Base-by-base conservation (phyloP, 2,113 vertebrate genomes). In the Perca fluviatilis region DNA sequence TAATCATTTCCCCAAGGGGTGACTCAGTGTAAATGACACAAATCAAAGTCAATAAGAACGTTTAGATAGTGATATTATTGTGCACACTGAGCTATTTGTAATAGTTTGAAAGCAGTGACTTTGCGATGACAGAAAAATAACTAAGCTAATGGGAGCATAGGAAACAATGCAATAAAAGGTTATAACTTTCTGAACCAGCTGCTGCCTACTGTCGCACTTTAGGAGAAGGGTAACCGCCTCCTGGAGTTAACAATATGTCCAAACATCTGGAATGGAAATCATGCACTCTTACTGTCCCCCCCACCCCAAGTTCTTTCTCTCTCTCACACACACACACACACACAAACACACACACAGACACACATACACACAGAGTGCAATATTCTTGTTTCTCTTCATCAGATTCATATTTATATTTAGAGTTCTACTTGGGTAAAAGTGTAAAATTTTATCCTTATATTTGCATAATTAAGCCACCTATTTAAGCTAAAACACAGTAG, bases 181-280 rank as follows among this genome's bases (percentile, higher is more conserved):
- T 91, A 89, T 89, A 84, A 49, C 77, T 89, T 85, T 86, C 61
- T 58, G 68, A 60, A 85, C 67, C 88, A 90, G 87, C 86, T 90
- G 88, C 85, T 83, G 72, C 76, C 72, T 79, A 77, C 82, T 81
- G 86, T 82, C 58, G 74, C 87, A 90, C 87, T 92, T 83, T 58
- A 36, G 71, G 71, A 85, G 68, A 78, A 79, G 78, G 91, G 77
- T 80, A 74, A 89, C 62, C 23, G 50, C 91, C 89, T 92, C 92
- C 92, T 81, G 87, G 70, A 86, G 91, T 73, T 79, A 11, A 51
- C 92, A 95, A 89, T 93, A 93, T 94, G 94, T 30, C 86, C 33
- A 36, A 91, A 93, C 93, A 95, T 94, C 95, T 95, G 94, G 91
- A 72, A 43, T 72, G 65, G 36, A 69, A 54, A 83, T 27, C 51